Evolutionary conservation across 2,797 vertebrate species (phyloP).

Genomic region (Molossus molossus): DNA sequence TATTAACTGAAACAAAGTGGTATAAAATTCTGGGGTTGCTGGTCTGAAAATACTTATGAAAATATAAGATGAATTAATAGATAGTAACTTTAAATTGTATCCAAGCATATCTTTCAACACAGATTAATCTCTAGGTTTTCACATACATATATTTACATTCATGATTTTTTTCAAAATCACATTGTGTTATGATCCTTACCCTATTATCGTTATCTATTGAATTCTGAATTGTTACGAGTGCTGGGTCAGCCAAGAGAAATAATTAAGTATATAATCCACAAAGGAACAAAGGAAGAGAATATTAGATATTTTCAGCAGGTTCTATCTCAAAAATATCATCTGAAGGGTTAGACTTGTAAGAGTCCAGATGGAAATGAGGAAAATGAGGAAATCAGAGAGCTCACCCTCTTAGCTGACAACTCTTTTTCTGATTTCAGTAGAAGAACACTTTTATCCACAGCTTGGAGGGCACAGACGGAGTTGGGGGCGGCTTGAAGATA

Average conservation of each 20-base stretch:
- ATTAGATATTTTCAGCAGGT: not conserved
- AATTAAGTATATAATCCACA: not conserved
- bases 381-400: not conserved
- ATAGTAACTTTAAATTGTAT: not conserved
- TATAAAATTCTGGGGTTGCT: not conserved
- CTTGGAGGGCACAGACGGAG: constrained; percentile 88
- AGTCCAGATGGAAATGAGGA: not conserved
- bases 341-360: not conserved
- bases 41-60: not conserved
- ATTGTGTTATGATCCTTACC: not conserved
- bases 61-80: not conserved
- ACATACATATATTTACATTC: not conserved
- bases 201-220: not conserved
- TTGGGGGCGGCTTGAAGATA: constrained; percentile 85
- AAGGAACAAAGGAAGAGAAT: constrained; percentile 3
- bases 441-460: constrained; percentile 87
- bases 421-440: constrained; percentile 83
- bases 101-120: not conserved
- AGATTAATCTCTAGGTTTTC: not conserved
- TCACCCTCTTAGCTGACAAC: constrained; percentile 86
- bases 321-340: not conserved
- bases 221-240: not conserved
- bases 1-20: not conserved
- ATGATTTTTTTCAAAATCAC: not conserved
- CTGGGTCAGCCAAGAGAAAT: not conserved